phyloP scores from a whole-genome alignment of 2,888 invertebrate species.

The Erebia epiphron region DNA sequence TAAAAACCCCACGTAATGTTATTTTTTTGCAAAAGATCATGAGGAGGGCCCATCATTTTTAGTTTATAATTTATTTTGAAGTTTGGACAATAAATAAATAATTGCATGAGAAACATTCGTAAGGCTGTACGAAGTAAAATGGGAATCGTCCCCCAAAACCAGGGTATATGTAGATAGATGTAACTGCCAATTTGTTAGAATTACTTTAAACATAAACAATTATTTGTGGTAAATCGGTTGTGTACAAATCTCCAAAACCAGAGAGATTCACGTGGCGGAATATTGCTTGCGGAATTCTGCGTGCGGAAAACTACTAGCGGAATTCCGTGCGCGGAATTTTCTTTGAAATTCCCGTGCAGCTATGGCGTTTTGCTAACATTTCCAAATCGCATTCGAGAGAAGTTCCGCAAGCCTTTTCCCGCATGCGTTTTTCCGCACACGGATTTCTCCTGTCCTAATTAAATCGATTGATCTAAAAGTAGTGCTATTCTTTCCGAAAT shows the following conservation, averaged over 20 bases:
- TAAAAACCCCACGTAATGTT: no score
- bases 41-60: background rate
- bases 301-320: background rate
- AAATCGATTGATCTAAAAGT: no score
- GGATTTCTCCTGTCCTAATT: no score
- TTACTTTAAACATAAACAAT: background rate
- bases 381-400: no score
- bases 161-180: slow-evolving; percentile 78
- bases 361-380: no score
- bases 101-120: slow-evolving; percentile 45
- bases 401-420: no score
- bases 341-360: no score
- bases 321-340: background rate
- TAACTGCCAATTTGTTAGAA: slow-evolving; percentile 51
- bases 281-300: no score
- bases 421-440: no score
- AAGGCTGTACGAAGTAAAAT: slow-evolving; percentile 72
- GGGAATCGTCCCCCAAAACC: slow-evolving; percentile 74
- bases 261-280: no score
- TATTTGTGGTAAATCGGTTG: background rate
- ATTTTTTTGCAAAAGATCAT: background rate
- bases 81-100: slow-evolving; percentile 76
- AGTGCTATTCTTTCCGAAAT: no score
- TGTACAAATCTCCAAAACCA: background rate
- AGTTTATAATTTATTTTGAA: slow-evolving; percentile 37